Evolutionary conservation across 2,888 invertebrate genomes (phyloP).

Genomic region (Mactromeris polynyma): DNA sequence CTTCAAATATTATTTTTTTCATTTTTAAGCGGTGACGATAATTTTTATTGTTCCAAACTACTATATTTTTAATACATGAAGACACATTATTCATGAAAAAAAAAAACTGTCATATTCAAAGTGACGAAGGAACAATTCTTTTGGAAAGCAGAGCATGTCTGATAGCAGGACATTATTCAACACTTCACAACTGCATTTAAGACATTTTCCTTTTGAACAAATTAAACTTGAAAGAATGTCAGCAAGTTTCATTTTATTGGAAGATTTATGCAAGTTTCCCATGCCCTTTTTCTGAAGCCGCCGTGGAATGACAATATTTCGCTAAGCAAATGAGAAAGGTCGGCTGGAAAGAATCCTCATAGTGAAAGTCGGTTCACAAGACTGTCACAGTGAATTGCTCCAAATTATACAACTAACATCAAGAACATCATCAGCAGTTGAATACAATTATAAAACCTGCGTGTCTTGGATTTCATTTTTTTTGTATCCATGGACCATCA

Average conservation of each 20-base stretch:
- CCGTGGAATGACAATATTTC: neutral
- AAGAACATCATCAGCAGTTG: neutral
- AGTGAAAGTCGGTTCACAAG: neutral
- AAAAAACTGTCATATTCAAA: neutral
- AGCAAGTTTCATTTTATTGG: neutral
- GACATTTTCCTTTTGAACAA: constrained; percentile 4
- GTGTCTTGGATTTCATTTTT: neutral
- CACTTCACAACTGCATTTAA: neutral
- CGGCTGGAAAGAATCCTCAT: neutral
- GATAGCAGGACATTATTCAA: neutral
- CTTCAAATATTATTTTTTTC: no score
- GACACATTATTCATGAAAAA: neutral
- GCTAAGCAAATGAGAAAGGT: constrained; percentile 23
- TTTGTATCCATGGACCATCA: neutral
- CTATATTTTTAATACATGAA: neutral
- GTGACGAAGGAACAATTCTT: neutral
- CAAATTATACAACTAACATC: neutral
- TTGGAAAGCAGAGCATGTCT: neutral
- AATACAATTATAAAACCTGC: neutral
- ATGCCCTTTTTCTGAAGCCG: neutral
- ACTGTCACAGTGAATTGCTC: constrained; percentile 2
- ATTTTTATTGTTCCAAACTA: neutral
- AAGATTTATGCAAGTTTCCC: constrained; percentile 18
- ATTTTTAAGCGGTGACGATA: neutral
- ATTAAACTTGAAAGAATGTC: constrained; percentile 17